Evolutionary conservation across 2,113 vertebrate genomes (phyloP), one percentile per base, ranked within the genome.

Genomic region (Catharus fuscescens): DNA sequence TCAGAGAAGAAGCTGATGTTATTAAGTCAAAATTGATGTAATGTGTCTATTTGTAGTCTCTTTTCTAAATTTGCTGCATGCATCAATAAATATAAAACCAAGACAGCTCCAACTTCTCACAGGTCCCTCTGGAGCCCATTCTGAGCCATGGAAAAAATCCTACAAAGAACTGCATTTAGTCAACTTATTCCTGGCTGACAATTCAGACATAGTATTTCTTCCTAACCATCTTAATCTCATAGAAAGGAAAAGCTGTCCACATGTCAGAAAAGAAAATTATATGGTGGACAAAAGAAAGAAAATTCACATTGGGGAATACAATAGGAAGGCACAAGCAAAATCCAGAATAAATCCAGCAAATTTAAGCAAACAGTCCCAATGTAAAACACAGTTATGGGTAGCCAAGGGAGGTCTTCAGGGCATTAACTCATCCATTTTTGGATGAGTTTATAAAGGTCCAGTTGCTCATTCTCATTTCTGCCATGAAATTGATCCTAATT

Each of bases 401-500:
- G 53, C 34, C 5, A 0, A 34, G 21, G 50, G 47, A 65, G 6
- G 8, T 34, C 10, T 85, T 72, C 54, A 56, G 48, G 47, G 40
- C n/a, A 61, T 61, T 69, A 72, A 14, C 31, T 80, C 14, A 65
- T 65, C 23, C 45, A 8, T 40, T 92, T 70, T 59, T 65, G 28
- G 8, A 32, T 14, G 21, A 5, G 7, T 13, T 69, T 82, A 42
- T 28, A 61, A 65, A 90, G 18, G 12, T 80, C 21, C 21, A 50
- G 36, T 69, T 76, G 24, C 48, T 54, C 50, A 11, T 80, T 70
- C 50, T 70, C 23, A 50, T 67, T 91, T 81, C 45, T 50, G 53
- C 38, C 18, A 40, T 1, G 2, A 69, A 60, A 76, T 1, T 1
- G 79, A 57, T 59, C 6, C 31, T 28, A 61, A 4, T 0, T 2